phyloP scores from a whole-genome alignment of 2,113 vertebrate species.

The Urocolius indicus region DNA sequence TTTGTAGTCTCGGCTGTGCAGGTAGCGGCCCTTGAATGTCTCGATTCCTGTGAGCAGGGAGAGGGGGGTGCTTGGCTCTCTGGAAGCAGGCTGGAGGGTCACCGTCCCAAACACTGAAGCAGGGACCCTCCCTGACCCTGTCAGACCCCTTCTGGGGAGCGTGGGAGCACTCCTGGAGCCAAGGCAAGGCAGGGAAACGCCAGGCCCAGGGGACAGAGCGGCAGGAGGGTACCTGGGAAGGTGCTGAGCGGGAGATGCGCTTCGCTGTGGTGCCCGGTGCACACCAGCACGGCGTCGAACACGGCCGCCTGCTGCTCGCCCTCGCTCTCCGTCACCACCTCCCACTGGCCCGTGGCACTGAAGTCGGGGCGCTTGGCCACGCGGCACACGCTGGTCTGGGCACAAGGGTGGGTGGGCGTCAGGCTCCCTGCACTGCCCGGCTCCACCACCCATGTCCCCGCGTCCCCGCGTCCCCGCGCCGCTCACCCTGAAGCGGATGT shows the following conservation, averaged over 20 bases:
- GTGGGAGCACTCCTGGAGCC: rapidly evolving
- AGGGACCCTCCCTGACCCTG: rapidly evolving
- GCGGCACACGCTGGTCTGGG: slow-evolving; percentile 83
- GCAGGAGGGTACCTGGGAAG: slow-evolving; percentile 79
- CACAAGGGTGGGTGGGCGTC: rapidly evolving
- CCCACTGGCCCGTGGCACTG: slow-evolving; percentile 85
- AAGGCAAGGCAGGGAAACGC: not conserved
- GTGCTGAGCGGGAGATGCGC: slow-evolving; percentile 78
- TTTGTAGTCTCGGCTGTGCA: slow-evolving; percentile 92
- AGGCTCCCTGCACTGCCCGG: not conserved
- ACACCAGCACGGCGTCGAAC: slow-evolving; percentile 90
- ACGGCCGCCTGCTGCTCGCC: slow-evolving; percentile 75
- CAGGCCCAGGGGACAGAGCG: not conserved
- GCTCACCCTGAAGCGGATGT: slow-evolving; percentile 84
- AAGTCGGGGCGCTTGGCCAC: slow-evolving; percentile 83
- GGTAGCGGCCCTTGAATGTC: slow-evolving; percentile 82
- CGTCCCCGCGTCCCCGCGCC: rapidly evolving
- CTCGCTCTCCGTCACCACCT: slow-evolving; percentile 76
- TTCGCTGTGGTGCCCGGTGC: slow-evolving; percentile 83
- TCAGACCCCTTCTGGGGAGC: not conserved
- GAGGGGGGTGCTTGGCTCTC: not conserved
- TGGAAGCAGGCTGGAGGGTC: not conserved
- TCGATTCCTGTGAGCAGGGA: slow-evolving; percentile 79
- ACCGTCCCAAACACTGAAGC: not conserved
- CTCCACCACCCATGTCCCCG: rapidly evolving